Base-by-base conservation (phyloP, 2,888 invertebrate genomes). In the Mechanitis messenoides region DNA sequence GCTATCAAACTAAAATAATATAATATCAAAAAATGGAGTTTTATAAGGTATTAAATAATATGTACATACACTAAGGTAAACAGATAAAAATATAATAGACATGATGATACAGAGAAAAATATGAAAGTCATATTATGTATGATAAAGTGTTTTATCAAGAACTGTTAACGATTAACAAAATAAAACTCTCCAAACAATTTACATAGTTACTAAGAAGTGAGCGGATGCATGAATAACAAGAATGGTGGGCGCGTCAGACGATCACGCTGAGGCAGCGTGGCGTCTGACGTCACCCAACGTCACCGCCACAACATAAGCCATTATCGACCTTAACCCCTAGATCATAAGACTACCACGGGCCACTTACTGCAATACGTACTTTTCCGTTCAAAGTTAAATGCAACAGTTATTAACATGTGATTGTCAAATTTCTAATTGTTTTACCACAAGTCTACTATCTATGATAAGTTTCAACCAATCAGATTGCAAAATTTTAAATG, bases 261-360 rank as follows among this genome's bases (percentile, higher is more conserved):
- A 72, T 60, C 86, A 86, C 81, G 85, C 81, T 64, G 63, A 56
- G 68, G 56, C 60, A 46, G 81, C 85, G 83, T 87, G 86, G 64
- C 63, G 63, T 56, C 47, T 83, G 83, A 85, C 87, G 87, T 86
- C 84, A 84, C 38, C 71, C 45, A 75, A 73, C 87, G 87, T 87
- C 87, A 87, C 70, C 73, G 75, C 74, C 74, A 75, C 78, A 78
- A 75, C 76, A 66, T 62, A 31, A 9, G 61, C 73, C 35, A 76
- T 58, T 68, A 59, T 59, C 68, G 53, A 69, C 73, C 68, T 64
- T 74, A 73, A 63, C 38, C 20, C 62, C 35, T 35, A 5, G 35
- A 35, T 35, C 1, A 35, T 3, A 35, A 35, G 4, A 35, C 35
- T 35, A 35, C 35, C 4, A 20, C 38, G 59, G 57, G 61, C 68